phyloP scores from a whole-genome alignment of 1,140 invertebrate species.

The Wasmannia auropunctata region DNA sequence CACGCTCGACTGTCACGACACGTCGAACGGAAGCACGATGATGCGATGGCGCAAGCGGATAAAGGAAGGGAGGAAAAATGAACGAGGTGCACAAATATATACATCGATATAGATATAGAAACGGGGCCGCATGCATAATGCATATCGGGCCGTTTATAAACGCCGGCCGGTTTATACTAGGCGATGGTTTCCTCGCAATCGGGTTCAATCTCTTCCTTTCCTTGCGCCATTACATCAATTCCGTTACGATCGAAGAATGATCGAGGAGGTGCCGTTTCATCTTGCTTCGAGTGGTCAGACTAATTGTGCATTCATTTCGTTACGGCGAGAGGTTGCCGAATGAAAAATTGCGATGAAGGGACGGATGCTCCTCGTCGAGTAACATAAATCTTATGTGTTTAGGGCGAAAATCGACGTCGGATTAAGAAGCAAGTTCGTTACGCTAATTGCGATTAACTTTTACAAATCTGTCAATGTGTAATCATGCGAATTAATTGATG shows the following conservation, averaged over 20 bases:
- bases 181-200: constrained; percentile 20
- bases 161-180: constrained; percentile 43
- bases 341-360: constrained; percentile 28
- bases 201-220: constrained; percentile 45
- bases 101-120: constrained; percentile 64
- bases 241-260: not conserved
- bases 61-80: constrained; percentile 59
- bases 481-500: not conserved
- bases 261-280: not conserved
- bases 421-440: constrained; percentile 23
- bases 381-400: constrained; percentile 16
- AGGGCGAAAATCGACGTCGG: not conserved
- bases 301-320: constrained; percentile 59
- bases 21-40: constrained; percentile 63
- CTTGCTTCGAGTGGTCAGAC: not conserved
- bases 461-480: not conserved
- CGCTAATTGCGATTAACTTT: constrained; percentile 33
- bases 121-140: constrained; percentile 80
- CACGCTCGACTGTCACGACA: constrained; percentile 33
- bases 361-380: not conserved
- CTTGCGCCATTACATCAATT: not conserved
- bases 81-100: constrained; percentile 73
- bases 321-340: not conserved
- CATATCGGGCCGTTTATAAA: constrained; percentile 70
- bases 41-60: not conserved